Base-by-base conservation (phyloP, 2,888 invertebrate genomes). In the Pachymerium ferrugineum region DNA sequence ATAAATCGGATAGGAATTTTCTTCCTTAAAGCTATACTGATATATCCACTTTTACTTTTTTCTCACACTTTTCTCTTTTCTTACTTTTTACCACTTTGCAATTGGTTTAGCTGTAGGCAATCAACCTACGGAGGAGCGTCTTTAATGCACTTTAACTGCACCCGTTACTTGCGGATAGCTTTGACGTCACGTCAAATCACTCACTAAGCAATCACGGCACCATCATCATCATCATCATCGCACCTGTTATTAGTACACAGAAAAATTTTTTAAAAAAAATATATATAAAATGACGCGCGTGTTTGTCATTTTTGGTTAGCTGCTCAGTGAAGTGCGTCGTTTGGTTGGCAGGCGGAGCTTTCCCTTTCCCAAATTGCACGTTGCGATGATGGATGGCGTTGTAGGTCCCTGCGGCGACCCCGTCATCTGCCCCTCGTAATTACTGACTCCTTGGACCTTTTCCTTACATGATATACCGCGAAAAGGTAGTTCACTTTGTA, bases 101-200 rank as follows among this genome's bases (percentile, higher is more conserved):
- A 54, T 54, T 54, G 47, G 47, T 54, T 54, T 54, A 54, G 19
- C 47, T 54, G 19, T 6, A 54, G 47, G 47, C 47, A 54, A 54
- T 54, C 47, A 54, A 54, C 47, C 10, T n/a, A n/a, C n/a, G 19
- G 16, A 16, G 47, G 47, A 19, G 16, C 19, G 47, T 54, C 47
- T 54, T 54, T 54, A 54, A 54, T 54, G 47, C 47, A 54, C 47
- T 54, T 54, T 54, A 54, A 54, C 47, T 22, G 47, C 22, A 54
- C 47, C 47, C 47, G 16, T 54, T 54, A 54, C n/a, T 54, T 54
- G 47, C 8, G 19, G 47, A 54, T 54, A 19, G 47, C 19, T 54
- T n/a, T 54, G 47, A 54, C 47, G 22, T 19, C 47, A 3, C n/a
- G n/a, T n/a, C n/a, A n/a, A n/a, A 54, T 22, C 47, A 54, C 10